A percentile compares a stretch with the other conserved stretches of the same genome.
Evolutionary conservation across 2,888 invertebrate genomes (phyloP).

Genomic region (Cephus spinipes): DNA sequence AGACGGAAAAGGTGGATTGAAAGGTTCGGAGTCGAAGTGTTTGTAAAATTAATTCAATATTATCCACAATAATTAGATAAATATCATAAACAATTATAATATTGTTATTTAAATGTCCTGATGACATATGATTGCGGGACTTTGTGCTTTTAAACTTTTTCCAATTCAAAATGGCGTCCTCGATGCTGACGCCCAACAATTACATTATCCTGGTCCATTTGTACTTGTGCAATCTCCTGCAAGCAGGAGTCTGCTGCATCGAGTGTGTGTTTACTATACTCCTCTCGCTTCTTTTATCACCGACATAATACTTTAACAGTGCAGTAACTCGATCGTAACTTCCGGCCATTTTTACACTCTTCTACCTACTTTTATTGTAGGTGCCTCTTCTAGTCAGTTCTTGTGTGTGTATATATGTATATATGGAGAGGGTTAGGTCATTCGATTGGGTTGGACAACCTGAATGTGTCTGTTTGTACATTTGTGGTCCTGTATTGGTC

Average conservation of each 20-base stretch:
- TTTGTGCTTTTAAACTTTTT: background rate
- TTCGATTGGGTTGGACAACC: too few relatives aligned
- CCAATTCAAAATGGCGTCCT: background rate
- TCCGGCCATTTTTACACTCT: background rate
- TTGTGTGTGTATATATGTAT: background rate
- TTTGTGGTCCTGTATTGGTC: too few relatives aligned
- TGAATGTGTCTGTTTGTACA: too few relatives aligned
- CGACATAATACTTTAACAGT: background rate
- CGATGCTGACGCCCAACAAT: background rate
- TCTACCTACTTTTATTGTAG: background rate
- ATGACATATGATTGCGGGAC: background rate
- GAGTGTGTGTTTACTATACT: background rate
- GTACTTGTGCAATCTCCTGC: background rate
- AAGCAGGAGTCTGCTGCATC: background rate
- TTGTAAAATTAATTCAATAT: too few relatives aligned
- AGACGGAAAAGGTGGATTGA: too few relatives aligned
- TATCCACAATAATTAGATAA: too few relatives aligned
- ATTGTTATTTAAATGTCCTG: background rate
- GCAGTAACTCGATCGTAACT: background rate
- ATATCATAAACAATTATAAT: too few relatives aligned
- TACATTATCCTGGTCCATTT: background rate
- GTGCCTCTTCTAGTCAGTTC: background rate
- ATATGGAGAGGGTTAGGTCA: background rate
- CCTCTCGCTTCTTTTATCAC: background rate
- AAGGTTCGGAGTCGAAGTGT: too few relatives aligned